Conservation (phyloP, 2,113 vertebrate species). For the Emydocephalus ijimae region DNA sequence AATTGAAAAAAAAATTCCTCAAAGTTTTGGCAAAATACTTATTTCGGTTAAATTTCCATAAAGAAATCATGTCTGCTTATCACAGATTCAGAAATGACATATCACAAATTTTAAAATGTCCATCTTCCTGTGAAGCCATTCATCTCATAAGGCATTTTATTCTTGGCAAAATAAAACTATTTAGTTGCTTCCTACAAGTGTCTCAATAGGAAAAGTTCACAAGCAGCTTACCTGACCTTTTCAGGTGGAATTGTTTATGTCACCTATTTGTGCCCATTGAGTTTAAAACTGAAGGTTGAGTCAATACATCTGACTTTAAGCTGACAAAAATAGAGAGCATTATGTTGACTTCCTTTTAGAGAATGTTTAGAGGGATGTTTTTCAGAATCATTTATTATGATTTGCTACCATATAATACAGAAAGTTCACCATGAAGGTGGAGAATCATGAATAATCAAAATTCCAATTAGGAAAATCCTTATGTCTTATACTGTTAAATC, state of each 20-base stretch:
- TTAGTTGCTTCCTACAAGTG: not conserved
- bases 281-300: constrained; percentile 1
- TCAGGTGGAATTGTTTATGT: not conserved
- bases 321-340: not conserved
- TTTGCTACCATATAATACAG: not conserved
- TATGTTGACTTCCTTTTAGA: not conserved
- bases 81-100: not conserved
- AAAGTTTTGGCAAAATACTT: rapidly evolving
- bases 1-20: not conserved
- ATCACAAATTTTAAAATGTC: not conserved
- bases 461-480: not conserved
- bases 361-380: not conserved
- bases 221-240: constrained; percentile 11
- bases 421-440: not conserved
- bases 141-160: constrained; percentile 19
- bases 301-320: not conserved
- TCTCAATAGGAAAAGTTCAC: constrained; percentile 7
- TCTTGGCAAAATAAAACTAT: constrained; percentile 22
- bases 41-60: not conserved
- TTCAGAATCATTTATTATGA: not conserved
- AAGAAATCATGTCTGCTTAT: not conserved
- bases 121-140: rapidly evolving
- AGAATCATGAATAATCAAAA: not conserved
- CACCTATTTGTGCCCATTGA: not conserved
- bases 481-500: not conserved